Conservation (phyloP, 92 coral and sea anemone genomes). For the Zoanthus sociatus region DNA sequence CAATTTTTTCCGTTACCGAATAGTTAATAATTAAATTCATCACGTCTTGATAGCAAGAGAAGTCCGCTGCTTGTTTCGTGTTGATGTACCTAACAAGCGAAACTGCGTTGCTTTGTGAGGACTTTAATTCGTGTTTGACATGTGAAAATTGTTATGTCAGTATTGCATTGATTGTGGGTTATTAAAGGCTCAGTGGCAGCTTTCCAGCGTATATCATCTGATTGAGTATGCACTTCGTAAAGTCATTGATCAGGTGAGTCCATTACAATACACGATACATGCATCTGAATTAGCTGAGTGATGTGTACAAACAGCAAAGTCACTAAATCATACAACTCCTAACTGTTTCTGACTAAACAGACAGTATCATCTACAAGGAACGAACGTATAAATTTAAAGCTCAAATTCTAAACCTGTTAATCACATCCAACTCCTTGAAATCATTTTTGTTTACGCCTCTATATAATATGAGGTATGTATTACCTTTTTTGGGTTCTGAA, state of each 20-base stretch:
- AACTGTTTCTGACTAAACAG: neutral
- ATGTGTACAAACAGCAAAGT: neutral
- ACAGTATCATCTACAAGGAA: neutral
- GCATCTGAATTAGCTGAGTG: constrained; percentile 5
- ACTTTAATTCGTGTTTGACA: no score
- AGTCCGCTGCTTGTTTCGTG: neutral
- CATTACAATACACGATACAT: neutral
- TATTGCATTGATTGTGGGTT: no score
- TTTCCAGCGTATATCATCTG: neutral
- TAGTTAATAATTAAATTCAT: neutral
- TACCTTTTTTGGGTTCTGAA: neutral
- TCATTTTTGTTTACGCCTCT: no score
- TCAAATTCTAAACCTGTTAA: neutral
- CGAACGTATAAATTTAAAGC: neutral
- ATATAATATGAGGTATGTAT: neutral
- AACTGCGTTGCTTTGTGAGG: no score
- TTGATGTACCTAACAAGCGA: neutral
- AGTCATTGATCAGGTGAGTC: neutral
- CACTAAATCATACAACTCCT: neutral
- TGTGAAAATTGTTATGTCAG: no score
- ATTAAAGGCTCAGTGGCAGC: no score
- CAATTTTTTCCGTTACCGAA: no score
- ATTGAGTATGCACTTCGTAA: neutral
- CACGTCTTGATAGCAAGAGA: neutral
- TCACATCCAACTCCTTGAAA: neutral